Base-by-base conservation (phyloP, 2,113 vertebrate species). In the Monopterus albus region DNA sequence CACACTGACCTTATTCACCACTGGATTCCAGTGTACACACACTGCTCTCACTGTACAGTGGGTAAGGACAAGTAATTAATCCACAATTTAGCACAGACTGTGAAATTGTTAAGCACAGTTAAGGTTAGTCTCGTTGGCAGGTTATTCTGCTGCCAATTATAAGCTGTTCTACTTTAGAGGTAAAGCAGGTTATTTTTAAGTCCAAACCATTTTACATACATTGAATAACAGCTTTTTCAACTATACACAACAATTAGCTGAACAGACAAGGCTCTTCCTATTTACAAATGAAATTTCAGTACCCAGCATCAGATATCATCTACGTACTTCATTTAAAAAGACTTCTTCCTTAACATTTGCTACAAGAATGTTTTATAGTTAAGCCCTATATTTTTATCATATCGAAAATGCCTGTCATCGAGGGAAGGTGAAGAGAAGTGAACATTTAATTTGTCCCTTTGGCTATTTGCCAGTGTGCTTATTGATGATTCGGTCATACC, bases 21-120 rank as follows among this genome's bases (percentile, higher is more conserved):
- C 1, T 23, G 31, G 26, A 23, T 12, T 62, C 26, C 40, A 17
- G 13, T 21, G 26, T 1, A 3, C 33, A 13, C 51, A 33, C 3
- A 0, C 39, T 35, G 38, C 28, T 25, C 57, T 49, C 6, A 25
- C 50, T 75, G 50, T 11, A 25, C 50, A 71, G 50, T 11, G 26
- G 71, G 56, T 59, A 45, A n/a, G 23, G 14, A 72, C 40, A 14
- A 28, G 52, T 64, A 50, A 69, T 83, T 72, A 68, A 60, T 72
- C 51, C 53, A 31, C 35, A 23, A 70, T 21, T 31, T 23, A 39
- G 69, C 60, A 67, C 46, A 63, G 51, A 51, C 40, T 52, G 20
- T 20, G 35, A 17, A 59, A 21, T n/a, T 9, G 39, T 68, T 60
- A 68, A 67, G 25, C 23, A 23, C 51, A 50, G 66, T 50, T 26